Evolutionary conservation across 1,140 invertebrate genomes (phyloP).

Genomic region (Anthonomus grandis): DNA sequence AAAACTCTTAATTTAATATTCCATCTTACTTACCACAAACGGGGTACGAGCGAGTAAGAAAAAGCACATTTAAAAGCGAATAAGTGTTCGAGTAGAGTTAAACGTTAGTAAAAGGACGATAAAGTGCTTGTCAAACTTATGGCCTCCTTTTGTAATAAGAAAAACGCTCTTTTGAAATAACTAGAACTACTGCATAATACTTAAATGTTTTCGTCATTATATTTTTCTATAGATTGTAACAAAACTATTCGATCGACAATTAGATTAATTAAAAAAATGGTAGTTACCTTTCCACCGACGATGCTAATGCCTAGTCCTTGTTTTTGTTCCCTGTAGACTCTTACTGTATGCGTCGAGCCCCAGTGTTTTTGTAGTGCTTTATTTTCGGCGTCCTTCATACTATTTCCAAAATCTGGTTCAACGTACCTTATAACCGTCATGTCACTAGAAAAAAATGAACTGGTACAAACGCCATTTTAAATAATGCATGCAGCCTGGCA

Average conservation of each 20-base stretch:
- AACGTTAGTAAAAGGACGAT: background rate
- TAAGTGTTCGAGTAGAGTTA: no score
- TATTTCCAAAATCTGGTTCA: constrained; percentile 27
- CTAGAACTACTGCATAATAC: background rate
- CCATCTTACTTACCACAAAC: no score
- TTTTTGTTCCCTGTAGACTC: constrained; percentile 68
- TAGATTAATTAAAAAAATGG: no score
- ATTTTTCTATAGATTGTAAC: no score
- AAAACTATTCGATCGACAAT: no score
- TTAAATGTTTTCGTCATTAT: background rate
- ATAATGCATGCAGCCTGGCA: no score
- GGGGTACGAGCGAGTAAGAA: no score
- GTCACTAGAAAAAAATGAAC: constrained; percentile 33
- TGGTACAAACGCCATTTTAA: no score
- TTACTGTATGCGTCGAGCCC: constrained; percentile 77
- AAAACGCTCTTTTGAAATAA: background rate
- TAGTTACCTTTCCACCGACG: constrained; percentile 91
- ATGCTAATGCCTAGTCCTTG: constrained; percentile 90
- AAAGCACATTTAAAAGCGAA: no score
- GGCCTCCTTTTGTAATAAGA: background rate
- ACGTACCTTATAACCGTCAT: constrained; percentile 41
- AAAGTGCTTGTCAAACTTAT: background rate
- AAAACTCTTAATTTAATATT: no score
- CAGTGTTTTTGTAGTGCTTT: constrained; percentile 70
- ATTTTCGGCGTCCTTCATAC: constrained; percentile 22